phyloP scores from a whole-genome alignment of 2,888 invertebrate genomes.

The Polyommatus iphigenia region DNA sequence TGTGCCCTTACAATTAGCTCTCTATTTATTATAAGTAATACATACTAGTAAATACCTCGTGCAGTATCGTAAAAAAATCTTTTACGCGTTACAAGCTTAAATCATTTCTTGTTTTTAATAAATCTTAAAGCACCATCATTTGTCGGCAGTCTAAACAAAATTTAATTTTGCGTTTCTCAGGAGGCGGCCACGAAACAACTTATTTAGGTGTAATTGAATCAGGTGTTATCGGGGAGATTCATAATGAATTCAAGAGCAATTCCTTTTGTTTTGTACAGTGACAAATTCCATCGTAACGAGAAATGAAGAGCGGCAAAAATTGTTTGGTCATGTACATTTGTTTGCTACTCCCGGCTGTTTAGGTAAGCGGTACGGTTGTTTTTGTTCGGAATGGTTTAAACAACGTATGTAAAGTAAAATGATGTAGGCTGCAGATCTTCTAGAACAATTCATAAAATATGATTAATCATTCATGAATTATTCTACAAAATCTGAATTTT shows the following conservation, averaged over 20 bases:
- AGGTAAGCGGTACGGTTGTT: background rate
- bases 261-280: conserved; percentile 40
- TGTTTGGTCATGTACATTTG: conserved; percentile 9
- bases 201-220: conserved; percentile 47
- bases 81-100: conserved; percentile 26
- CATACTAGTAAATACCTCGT: no score
- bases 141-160: conserved; percentile 41
- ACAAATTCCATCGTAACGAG: conserved; percentile 38
- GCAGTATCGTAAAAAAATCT: background rate
- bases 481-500: no score
- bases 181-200: conserved; percentile 40
- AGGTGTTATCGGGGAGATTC: conserved; percentile 46
- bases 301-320: conserved; percentile 24
- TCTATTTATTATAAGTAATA: no score
- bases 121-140: conserved; percentile 37
- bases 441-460: no score
- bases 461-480: no score
- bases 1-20: no score
- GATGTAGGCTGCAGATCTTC: background rate
- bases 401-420: background rate
- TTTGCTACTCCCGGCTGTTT: background rate
- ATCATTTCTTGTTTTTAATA: conserved; percentile 36
- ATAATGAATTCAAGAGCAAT: conserved; percentile 43
- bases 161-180: conserved; percentile 44
- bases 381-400: conserved; percentile 6